These are phyloP conservation scores for Anguilla anguilla DNA, from an alignment of 2,797 vertebrate species.

Conservation along the genomic window DNA sequence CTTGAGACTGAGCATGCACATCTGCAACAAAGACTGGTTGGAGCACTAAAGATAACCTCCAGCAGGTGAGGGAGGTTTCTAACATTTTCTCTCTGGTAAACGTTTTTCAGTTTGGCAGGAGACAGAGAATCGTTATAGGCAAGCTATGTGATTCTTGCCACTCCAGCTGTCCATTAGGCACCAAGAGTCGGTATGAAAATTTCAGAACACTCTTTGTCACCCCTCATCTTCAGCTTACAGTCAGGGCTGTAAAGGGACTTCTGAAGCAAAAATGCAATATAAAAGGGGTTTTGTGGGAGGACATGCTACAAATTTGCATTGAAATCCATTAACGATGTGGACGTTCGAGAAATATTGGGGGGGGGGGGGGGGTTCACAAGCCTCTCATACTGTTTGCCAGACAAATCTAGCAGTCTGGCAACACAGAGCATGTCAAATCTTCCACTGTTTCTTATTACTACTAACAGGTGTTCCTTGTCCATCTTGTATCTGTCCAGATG, in stretches of 20 bases:
- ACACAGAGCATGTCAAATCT: neutral
- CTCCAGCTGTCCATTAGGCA: neutral
- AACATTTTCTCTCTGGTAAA: neutral
- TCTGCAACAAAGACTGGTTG: neutral
- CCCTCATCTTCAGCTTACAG: neutral
- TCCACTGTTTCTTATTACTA: neutral
- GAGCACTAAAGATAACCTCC: neutral
- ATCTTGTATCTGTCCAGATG: no score
- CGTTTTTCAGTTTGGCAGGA: neutral
- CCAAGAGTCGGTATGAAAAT: neutral
- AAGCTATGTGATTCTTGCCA: neutral
- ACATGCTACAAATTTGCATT: neutral
- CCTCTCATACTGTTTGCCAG: neutral
- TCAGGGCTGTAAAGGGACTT: neutral
- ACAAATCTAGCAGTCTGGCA: neutral
- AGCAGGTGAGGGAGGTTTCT: slow-evolving; percentile 9
- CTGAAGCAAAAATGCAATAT: neutral
- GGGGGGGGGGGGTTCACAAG: neutral
- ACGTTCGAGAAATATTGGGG: neutral
- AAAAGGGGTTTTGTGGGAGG: neutral
- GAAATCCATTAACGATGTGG: neutral
- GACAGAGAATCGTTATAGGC: neutral
- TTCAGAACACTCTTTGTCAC: neutral
- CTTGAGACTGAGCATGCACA: neutral
- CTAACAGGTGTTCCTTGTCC: neutral